phyloP scores from a whole-genome alignment of 1,140 invertebrate species.

The Coptotermes formosanus region DNA sequence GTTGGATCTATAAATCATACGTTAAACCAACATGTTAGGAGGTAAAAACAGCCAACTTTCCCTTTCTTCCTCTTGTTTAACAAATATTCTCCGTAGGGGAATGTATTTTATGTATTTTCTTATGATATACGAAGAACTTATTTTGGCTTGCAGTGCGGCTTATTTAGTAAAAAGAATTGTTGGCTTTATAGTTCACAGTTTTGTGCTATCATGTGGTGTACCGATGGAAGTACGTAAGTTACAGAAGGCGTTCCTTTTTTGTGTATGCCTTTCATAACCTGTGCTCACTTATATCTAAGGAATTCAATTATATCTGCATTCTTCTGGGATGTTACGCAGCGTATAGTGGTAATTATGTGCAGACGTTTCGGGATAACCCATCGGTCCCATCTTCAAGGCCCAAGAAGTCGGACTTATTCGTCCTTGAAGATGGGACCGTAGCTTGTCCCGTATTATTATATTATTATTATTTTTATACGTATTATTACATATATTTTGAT shows the following conservation, averaged over 20 bases:
- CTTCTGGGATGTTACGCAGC: no score
- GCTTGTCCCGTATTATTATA: no score
- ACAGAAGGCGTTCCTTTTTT: background rate
- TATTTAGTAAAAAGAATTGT: background rate
- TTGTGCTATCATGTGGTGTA: background rate
- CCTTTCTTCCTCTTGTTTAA: background rate
- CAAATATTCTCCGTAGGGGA: background rate
- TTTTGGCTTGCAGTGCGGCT: background rate
- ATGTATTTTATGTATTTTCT: background rate
- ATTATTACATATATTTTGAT: no score
- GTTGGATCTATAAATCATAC: constrained; percentile 16
- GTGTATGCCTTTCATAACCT: background rate
- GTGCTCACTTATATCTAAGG: no score
- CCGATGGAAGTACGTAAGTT: background rate
- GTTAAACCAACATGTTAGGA: background rate
- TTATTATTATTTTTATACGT: no score
- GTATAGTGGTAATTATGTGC: no score
- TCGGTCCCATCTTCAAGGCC: no score
- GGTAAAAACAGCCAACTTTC: background rate
- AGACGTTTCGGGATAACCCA: no score
- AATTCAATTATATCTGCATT: no score
- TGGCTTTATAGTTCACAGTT: background rate
- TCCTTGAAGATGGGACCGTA: no score
- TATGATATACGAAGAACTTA: background rate
- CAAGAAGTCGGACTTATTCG: no score